These are phyloP conservation scores for Syngnathus scovelli DNA, from an alignment of 2,113 vertebrate genomes.

Conservation along the genomic window DNA sequence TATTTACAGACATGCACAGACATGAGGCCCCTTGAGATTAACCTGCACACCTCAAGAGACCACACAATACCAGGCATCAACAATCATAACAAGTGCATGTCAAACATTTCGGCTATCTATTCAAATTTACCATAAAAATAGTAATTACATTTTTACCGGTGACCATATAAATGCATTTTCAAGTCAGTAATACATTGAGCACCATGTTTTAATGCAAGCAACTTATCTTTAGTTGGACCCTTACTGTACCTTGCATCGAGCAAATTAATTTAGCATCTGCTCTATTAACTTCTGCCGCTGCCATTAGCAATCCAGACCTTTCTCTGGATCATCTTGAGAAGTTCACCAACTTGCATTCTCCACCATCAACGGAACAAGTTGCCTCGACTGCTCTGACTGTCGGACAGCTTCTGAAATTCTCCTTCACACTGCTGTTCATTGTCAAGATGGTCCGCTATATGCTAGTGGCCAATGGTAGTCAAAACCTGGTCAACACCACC, in stretches of 20 bases:
- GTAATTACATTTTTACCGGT: background rate
- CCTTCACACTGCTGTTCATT: too few species aligned
- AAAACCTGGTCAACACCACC: background rate
- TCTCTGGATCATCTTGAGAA: background rate
- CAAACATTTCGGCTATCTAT: background rate
- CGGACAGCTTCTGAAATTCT: background rate
- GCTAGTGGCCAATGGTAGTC: background rate
- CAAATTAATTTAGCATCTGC: background rate
- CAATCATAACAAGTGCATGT: conserved; percentile 37
- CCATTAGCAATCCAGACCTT: background rate
- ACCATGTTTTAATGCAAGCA: background rate
- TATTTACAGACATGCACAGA: conserved; percentile 21
- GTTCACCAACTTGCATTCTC: background rate
- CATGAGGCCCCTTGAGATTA: conserved; percentile 35
- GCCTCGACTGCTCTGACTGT: background rate
- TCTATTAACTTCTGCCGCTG: background rate
- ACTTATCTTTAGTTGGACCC: too few species aligned
- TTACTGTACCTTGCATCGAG: background rate
- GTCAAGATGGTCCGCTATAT: too few species aligned
- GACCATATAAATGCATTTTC: background rate
- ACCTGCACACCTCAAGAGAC: conserved; percentile 41
- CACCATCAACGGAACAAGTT: background rate
- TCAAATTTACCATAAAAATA: background rate
- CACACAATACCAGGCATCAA: conserved; percentile 48
- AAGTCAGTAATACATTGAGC: background rate